Percentiles rank a stretch among this genome's conserved stretches.
phyloP scores from a whole-genome alignment of 1,140 invertebrate genomes.

The Bombyx mandarina region DNA sequence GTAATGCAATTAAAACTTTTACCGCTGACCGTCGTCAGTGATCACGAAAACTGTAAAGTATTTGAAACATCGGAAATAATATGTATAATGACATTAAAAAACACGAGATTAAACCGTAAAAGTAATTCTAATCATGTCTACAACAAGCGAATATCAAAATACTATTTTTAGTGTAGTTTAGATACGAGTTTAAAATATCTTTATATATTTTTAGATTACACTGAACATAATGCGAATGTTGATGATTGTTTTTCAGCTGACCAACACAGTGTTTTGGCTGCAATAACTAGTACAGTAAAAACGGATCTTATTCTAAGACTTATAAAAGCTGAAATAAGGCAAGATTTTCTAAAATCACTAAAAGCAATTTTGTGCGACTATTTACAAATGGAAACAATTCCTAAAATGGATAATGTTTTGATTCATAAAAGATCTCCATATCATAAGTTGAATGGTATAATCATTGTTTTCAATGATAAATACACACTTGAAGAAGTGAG shows the following conservation, averaged over 20 bases:
- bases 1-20: no score
- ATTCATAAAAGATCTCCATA: conserved; percentile 34
- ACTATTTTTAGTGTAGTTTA: no score
- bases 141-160: no score
- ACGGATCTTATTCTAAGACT: conserved; percentile 28
- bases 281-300: conserved; percentile 29
- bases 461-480: conserved; percentile 24
- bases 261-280: background rate
- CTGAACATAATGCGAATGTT: no score
- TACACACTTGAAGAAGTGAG: conserved; percentile 2
- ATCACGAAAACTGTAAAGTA: no score
- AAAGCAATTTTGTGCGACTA: conserved; percentile 27
- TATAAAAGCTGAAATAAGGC: conserved; percentile 12
- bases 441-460: conserved; percentile 38
- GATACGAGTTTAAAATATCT: no score
- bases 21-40: no score
- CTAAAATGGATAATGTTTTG: conserved; percentile 21
- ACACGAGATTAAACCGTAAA: no score
- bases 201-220: no score
- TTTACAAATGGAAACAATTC: conserved; percentile 32
- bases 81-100: no score
- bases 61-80: no score
- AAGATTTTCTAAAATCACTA: conserved; percentile 4
- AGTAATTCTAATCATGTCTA: no score
- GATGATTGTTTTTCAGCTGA: background rate